These are phyloP conservation scores for Scyliorhinus canicula DNA, from an alignment of 2,797 vertebrate genomes.

Conservation along the genomic window DNA sequence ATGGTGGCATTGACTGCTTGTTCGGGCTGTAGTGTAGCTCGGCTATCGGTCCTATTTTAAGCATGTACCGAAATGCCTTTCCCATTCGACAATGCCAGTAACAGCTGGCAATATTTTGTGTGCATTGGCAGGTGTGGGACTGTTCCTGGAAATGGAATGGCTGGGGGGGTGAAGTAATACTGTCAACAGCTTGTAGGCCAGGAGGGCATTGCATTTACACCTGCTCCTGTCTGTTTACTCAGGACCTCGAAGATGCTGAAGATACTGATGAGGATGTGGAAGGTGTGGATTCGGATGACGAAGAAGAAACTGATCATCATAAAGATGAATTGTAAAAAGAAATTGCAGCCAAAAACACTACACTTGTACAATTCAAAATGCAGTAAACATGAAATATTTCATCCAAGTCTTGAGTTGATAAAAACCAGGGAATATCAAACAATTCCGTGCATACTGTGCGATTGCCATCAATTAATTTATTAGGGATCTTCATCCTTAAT, in stretches of 20 bases:
- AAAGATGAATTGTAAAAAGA: constrained; percentile 80
- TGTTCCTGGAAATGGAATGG: not conserved
- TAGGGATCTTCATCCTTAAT: constrained; percentile 36
- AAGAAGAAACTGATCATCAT: constrained; percentile 60
- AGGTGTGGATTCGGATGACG: constrained; percentile 45
- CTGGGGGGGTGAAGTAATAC: not conserved
- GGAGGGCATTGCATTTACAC: not conserved
- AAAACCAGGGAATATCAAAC: constrained; percentile 29
- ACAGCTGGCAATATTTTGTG: too few species aligned
- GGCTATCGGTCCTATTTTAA: not conserved
- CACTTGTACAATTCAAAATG: constrained; percentile 34
- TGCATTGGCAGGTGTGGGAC: not conserved
- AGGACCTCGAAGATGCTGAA: constrained; percentile 76
- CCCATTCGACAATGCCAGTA: not conserved
- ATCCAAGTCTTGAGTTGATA: constrained; percentile 1
- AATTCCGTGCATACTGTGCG: constrained; percentile 9
- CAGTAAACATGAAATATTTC: constrained; percentile 37
- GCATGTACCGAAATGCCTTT: not conserved
- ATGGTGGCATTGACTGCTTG: not conserved
- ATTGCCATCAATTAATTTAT: constrained; percentile 30
- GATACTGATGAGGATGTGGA: constrained; percentile 71
- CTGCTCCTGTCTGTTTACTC: not conserved
- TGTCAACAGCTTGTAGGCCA: not conserved
- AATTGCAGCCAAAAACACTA: constrained; percentile 37
- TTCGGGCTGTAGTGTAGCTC: too few species aligned